Evolutionary conservation across 2,113 vertebrate species (phyloP).

Genomic region (Cryptoleucopteryx plumbea): DNA sequence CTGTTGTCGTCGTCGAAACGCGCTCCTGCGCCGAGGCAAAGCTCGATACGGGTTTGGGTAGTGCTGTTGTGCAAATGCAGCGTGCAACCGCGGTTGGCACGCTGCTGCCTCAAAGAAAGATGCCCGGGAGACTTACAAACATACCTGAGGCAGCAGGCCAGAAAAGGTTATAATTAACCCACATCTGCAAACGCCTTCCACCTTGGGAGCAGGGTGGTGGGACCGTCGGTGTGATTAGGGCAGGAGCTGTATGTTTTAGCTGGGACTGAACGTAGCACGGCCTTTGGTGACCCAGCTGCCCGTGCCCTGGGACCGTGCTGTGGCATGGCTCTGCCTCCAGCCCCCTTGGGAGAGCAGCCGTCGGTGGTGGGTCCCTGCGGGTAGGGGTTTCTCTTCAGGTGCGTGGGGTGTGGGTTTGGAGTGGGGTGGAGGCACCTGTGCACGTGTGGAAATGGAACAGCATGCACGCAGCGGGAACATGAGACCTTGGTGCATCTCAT

Average conservation of each 20-base stretch:
- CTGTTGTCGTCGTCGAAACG: rapidly evolving
- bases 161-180: not conserved
- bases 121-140: not conserved
- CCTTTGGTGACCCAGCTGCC: not conserved
- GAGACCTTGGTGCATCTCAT: not conserved
- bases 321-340: not conserved
- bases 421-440: rapidly evolving
- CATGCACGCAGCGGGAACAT: rapidly evolving
- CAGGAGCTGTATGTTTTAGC: not conserved
- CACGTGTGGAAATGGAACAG: rapidly evolving
- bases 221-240: rapidly evolving
- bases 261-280: not conserved
- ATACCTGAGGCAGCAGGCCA: not conserved
- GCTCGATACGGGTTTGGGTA: rapidly evolving
- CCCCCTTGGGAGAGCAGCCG: not conserved
- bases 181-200: rapidly evolving
- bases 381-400: not conserved
- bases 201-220: not conserved
- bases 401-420: not conserved
- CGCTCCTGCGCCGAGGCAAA: not conserved
- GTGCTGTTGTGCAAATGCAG: not conserved
- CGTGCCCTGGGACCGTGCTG: rapidly evolving
- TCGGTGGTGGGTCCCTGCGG: rapidly evolving
- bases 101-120: not conserved
- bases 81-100: rapidly evolving